A percentile compares a stretch with the other conserved stretches of the same genome.
Evolutionary conservation across 2,797 vertebrate genomes (phyloP).

Genomic region (Ctenosaura bakeri): DNA sequence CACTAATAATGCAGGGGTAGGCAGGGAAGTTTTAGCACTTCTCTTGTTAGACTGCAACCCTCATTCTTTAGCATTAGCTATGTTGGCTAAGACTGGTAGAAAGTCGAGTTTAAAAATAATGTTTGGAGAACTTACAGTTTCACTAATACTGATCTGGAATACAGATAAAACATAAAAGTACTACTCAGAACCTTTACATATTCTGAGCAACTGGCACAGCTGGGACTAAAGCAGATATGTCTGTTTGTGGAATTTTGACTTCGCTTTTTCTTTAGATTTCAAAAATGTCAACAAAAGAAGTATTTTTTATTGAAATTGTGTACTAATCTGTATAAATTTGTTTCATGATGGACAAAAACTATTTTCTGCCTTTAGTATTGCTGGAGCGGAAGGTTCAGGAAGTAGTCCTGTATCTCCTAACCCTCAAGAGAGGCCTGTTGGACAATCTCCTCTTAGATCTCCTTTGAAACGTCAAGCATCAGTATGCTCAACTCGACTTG

Average conservation of each 20-base stretch:
- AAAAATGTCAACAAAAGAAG: background rate
- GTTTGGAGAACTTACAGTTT: background rate
- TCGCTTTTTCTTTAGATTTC: background rate
- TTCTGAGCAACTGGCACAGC: background rate
- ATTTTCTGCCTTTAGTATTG: conserved; percentile 73
- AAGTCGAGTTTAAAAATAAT: too few relatives aligned
- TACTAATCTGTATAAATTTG: background rate
- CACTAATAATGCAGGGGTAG: too few relatives aligned
- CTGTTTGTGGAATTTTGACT: background rate
- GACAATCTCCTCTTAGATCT: conserved; percentile 92
- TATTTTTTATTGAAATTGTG: background rate
- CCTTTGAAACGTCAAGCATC: conserved; percentile 93
- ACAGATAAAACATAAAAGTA: background rate
- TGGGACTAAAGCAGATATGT: background rate
- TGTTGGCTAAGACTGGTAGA: background rate
- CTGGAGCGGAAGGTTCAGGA: conserved; percentile 83
- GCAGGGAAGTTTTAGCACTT: background rate
- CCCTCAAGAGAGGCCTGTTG: conserved; percentile 85
- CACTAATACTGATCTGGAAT: background rate
- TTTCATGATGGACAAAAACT: background rate
- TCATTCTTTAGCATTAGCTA: background rate
- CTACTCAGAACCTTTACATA: background rate
- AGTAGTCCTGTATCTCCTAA: conserved; percentile 87
- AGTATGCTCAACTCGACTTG: conserved; percentile 91
- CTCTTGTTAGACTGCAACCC: background rate